A percentile compares a stretch with the other conserved stretches of the same genome.
Evolutionary conservation across 2,888 invertebrate species (phyloP).

Genomic region (Drosophila kokeensis): DNA sequence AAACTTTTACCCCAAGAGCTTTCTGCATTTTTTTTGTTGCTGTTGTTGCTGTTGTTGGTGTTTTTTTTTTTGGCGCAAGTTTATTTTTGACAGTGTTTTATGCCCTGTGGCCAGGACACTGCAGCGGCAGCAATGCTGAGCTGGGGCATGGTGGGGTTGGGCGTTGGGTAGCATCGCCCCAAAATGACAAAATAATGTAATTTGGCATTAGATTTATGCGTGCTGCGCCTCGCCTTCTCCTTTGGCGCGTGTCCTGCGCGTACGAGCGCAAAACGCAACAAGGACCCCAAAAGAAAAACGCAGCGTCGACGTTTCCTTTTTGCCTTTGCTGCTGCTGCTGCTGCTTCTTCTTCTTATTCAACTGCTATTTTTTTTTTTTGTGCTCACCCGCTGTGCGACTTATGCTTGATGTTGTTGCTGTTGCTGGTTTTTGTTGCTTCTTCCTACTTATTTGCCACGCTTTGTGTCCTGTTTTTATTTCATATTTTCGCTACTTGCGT

Average conservation of each 20-base stretch:
- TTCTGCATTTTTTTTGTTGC: conserved; percentile 71
- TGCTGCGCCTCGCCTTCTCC: conserved; percentile 63
- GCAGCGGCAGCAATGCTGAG: conserved; percentile 47
- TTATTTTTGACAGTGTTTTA: conserved; percentile 78
- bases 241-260: conserved; percentile 42
- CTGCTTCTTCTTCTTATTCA: background rate
- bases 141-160: background rate
- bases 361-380: background rate
- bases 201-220: conserved; percentile 75
- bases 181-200: conserved; percentile 80
- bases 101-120: conserved; percentile 72
- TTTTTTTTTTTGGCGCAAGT: conserved; percentile 55
- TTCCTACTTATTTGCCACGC: conserved; percentile 40
- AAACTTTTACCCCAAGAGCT: conserved; percentile 77
- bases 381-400: conserved; percentile 28
- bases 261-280: conserved; percentile 35
- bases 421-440: conserved; percentile 13
- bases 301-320: conserved; percentile 66
- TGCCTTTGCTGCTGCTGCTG: conserved; percentile 4
- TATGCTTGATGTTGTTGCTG: conserved; percentile 42
- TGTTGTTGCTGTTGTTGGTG: background rate
- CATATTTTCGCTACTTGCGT: conserved; percentile 31
- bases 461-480: conserved; percentile 51
- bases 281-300: conserved; percentile 56
- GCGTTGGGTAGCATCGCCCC: conserved; percentile 25